Evolutionary conservation across 2,113 vertebrate genomes (phyloP), one percentile per base, ranked within the genome.

Genomic region (Lanius collurio): DNA sequence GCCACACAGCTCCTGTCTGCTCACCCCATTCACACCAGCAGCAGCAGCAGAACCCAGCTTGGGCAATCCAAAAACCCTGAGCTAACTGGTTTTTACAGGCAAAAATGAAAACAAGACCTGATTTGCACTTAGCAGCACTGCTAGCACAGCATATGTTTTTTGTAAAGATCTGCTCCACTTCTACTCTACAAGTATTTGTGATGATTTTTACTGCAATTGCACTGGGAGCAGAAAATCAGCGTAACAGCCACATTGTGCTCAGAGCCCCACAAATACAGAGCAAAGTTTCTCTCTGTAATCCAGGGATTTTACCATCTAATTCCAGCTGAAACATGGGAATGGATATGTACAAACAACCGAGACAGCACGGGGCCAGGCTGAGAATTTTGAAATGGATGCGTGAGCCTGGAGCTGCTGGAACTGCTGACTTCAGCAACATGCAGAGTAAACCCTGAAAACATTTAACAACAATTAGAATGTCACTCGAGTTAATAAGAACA

Each of bases 281-380:
- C 24, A 68, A 20, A n/a, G 55, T 24, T 50, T 24, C 55, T 71
- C 33, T 22, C 56, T 57, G 47, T 64, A 81, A 83, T 84, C 53
- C 73, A 53, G 37, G 44, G 77, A 75, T 24, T 91, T 84, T 31
- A 39, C 27, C 24, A 10, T 15, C 31, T 73, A 73, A 94, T 86
- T 76, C 77, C 56, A 55, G 9, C 15, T 50, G 69, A 63, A 93
- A 84, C 56, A 27, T 11, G 47, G 31, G 37, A 81, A 94, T 42
- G 53, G 75, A 21, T 39, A 46, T 28, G 41, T 41, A 56, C 64
- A 88, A 88, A 69, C 62, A 85, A 41, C 26, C 3, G 31, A 74
- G 71, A 33, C 0, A 65, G 15, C 6, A 0, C 1, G 33, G 46
- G 15, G 71, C 37, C 50, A 62, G 35, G 42, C 67, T 39, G 20